A percentile compares a stretch with the other conserved stretches of the same genome.
These are phyloP conservation scores for Carcina quercana DNA, from an alignment of 2,888 invertebrate species.

Conservation along the genomic window DNA sequence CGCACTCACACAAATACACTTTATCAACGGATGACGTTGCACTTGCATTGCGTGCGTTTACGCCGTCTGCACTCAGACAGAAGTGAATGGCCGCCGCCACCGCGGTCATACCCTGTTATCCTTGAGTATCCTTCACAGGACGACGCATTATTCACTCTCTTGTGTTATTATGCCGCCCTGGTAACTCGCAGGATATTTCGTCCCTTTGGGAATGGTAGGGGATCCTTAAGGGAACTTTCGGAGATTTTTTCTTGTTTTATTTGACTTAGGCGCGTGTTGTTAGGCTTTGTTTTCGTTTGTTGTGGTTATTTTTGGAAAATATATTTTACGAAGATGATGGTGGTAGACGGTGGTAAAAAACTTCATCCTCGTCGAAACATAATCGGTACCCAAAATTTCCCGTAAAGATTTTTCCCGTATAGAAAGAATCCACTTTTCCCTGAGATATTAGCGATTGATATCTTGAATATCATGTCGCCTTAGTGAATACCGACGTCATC, in stretches of 20 bases:
- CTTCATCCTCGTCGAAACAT: too few relatives aligned
- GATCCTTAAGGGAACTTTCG: conserved; percentile 44
- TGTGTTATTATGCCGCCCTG: conserved; percentile 53
- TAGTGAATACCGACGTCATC: conserved; percentile 42
- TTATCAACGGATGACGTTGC: conserved; percentile 18
- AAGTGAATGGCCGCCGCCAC: conserved; percentile 46
- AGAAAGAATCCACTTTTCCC: too few relatives aligned
- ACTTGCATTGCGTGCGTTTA: conserved; percentile 21
- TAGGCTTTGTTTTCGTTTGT: too few relatives aligned
- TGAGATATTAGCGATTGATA: too few relatives aligned
- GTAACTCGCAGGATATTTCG: conserved; percentile 73
- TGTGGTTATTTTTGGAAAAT: too few relatives aligned
- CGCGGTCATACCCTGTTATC: conserved; percentile 59
- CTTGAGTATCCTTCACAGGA: conserved; percentile 71
- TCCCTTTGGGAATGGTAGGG: conserved; percentile 69
- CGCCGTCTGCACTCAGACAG: conserved; percentile 18
- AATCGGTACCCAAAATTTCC: too few relatives aligned
- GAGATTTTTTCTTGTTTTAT: not conserved
- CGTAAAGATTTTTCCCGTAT: too few relatives aligned
- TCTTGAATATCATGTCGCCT: conserved; percentile 25
- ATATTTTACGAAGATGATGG: too few relatives aligned
- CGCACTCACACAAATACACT: conserved; percentile 3
- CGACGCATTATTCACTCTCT: conserved; percentile 44
- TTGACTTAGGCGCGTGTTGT: too few relatives aligned
- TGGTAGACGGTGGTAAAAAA: too few relatives aligned